Percentiles rank a stretch among this genome's conserved stretches.
phyloP scores from a whole-genome alignment of 2,797 vertebrate genomes.

The Serranus cabrilla region DNA sequence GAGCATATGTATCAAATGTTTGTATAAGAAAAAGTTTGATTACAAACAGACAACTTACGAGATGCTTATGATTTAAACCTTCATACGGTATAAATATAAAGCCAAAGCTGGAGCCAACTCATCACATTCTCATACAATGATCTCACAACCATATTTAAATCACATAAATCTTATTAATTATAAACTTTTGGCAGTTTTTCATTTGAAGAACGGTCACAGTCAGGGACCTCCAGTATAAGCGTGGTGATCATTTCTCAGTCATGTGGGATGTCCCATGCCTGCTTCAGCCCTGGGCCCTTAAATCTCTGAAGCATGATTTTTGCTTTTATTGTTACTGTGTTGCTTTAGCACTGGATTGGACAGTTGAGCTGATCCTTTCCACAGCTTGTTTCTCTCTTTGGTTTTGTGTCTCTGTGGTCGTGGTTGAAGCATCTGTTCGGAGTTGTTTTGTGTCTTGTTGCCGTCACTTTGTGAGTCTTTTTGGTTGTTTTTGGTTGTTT shows the following conservation, averaged over 20 bases:
- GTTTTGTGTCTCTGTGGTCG: no score
- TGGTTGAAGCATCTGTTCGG: background rate
- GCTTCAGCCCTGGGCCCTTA: constrained; percentile 3
- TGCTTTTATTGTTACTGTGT: background rate
- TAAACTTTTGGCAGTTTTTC: background rate
- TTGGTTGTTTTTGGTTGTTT: no score
- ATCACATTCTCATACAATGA: no score
- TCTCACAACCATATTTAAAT: background rate
- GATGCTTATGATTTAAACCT: no score
- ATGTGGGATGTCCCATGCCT: constrained; percentile 38
- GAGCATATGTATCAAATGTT: no score
- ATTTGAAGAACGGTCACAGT: background rate
- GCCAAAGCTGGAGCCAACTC: no score
- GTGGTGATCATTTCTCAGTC: constrained; percentile 27
- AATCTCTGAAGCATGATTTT: constrained; percentile 5
- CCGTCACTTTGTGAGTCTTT: no score
- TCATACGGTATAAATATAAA: no score
- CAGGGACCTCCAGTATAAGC: constrained; percentile 1
- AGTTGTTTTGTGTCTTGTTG: no score
- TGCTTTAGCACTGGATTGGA: background rate
- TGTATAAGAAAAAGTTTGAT: no score
- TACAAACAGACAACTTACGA: no score
- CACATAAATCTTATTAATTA: background rate
- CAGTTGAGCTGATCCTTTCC: background rate
- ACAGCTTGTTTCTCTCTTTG: background rate